Evolutionary conservation across 2,113 vertebrate genomes (phyloP).

Genomic region (Pitta sordida): DNA sequence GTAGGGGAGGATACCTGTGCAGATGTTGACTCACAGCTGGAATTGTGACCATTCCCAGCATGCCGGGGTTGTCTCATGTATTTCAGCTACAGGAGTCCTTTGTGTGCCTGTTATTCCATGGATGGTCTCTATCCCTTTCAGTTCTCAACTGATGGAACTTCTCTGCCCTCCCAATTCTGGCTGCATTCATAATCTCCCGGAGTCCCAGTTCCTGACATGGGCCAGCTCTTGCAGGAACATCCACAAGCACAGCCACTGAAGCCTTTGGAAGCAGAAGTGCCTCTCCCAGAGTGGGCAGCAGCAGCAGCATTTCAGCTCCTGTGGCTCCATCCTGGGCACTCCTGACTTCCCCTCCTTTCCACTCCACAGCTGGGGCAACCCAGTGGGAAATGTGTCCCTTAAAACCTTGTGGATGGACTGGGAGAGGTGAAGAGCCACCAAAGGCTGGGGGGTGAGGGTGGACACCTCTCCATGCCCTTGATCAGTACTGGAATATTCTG

Average conservation of each 20-base stretch:
- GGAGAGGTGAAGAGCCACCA: neutral
- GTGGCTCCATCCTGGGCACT: neutral
- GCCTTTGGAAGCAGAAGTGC: neutral
- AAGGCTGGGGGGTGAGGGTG: neutral
- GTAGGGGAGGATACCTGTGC: neutral
- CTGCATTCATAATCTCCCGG: too few relatives aligned
- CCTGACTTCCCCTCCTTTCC: neutral
- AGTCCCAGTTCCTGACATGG: neutral
- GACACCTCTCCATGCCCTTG: neutral
- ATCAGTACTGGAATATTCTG: neutral
- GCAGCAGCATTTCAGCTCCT: neutral
- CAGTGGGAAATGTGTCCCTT: neutral
- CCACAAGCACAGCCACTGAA: neutral
- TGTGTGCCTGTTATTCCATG: neutral
- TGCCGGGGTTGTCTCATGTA: fast-evolving
- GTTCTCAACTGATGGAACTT: neutral
- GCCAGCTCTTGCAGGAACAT: neutral
- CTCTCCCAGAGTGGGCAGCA: neutral
- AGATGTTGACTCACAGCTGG: neutral
- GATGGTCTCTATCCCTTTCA: neutral
- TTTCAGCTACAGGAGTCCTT: neutral
- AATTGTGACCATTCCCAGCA: neutral
- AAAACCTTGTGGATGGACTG: neutral
- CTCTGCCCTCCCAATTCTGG: neutral
- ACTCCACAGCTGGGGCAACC: neutral